These are phyloP conservation scores for Ischnus inquisitorius DNA, from an alignment of 2,888 invertebrate species.

Conservation along the genomic window DNA sequence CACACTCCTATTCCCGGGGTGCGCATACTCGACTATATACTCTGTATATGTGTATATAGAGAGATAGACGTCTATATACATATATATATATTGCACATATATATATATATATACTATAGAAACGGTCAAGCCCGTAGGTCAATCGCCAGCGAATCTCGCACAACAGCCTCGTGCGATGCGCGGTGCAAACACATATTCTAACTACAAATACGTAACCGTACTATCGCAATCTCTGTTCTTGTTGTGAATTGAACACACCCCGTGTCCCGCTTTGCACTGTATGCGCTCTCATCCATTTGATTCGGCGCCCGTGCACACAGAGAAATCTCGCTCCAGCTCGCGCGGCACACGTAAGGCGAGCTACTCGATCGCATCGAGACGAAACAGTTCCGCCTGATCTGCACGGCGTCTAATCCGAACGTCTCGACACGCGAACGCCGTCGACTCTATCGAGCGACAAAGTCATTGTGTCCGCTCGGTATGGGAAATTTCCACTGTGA, in stretches of 20 bases:
- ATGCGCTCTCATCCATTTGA: constrained; percentile 20
- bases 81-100: too few relatives aligned
- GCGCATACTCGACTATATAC: constrained; percentile 1
- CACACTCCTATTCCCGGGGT: constrained; percentile 32
- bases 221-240: neutral
- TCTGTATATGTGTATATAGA: too few relatives aligned
- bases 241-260: constrained; percentile 14
- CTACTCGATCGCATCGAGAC: neutral
- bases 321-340: neutral
- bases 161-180: neutral
- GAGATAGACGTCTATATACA: too few relatives aligned
- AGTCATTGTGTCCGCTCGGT: neutral
- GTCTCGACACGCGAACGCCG: neutral
- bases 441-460: neutral
- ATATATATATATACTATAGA: constrained; percentile 15
- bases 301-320: neutral
- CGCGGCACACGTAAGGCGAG: neutral
- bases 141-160: constrained; percentile 22
- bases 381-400: neutral
- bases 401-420: neutral
- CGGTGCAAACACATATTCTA: neutral
- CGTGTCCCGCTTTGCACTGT: neutral
- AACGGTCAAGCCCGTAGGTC: constrained; percentile 3
- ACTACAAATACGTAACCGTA: neutral
- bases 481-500: neutral